Base-by-base conservation (phyloP, 2,888 invertebrate genomes). In the Pyrrhia umbra region DNA sequence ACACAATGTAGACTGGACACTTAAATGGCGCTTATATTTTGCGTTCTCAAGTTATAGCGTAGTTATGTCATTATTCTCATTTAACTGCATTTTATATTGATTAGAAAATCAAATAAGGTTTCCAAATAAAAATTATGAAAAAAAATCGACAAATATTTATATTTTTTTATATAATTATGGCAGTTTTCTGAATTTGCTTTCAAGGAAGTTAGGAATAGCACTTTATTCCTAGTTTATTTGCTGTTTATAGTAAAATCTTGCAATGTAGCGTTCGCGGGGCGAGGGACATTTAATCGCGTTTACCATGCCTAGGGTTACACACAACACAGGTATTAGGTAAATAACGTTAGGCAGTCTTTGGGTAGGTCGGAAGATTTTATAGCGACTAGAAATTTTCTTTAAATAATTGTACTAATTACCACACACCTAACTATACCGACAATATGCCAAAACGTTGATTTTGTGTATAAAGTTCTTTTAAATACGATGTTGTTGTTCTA, bases 261-360 rank as follows among this genome's bases (percentile, higher is more conserved):
- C 92, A 92, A 91, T 88, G 87, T 83, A 89, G 84, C 86, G 18
- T 80, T 83, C 80, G 91, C 91, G 86, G 93, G 92, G 87, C 83
- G 81, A 86, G 90, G 92, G 92, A 88, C 85, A 77, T 70, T 43
- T 67, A 66, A 75, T 85, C 85, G 86, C 85, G 75, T 80, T 75
- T 79, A 78, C 79, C 83, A 83, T 89, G 90, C 89, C 88, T 89
- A 89, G 89, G 90, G 88, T 88, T 81, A 82, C 88, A 91, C 89
- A 91, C 90, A 88, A 90, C 88, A 89, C 84, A 90, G 90, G 90
- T 89, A 89, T 88, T 81, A 90, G 90, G 88, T 92, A 88, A 87
- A 90, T 91, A 92, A 92, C 88, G 83, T 91, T 90, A 94, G 95
- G 95, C 95, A 95, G 95, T 95, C 95, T 95, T 95, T 95, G 94